Evolutionary conservation across 2,888 invertebrate species (phyloP).

Genomic region (Rutpela maculata): DNA sequence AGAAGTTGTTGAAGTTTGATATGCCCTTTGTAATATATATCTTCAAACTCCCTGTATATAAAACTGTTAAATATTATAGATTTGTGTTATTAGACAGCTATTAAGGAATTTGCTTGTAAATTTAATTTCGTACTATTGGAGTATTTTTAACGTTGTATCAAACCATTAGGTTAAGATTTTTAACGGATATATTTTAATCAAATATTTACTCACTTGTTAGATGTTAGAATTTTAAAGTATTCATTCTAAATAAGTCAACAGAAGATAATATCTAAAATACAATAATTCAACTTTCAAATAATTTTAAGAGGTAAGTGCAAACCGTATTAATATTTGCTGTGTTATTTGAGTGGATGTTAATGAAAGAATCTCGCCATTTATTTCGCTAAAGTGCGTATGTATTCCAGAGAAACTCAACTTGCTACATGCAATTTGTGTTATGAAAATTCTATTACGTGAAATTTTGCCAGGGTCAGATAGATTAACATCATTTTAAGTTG

Average conservation of each 20-base stretch:
- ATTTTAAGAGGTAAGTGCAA: not conserved
- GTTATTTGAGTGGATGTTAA: not conserved
- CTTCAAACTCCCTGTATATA: not conserved
- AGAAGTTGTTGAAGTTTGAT: no score
- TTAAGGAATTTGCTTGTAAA: not conserved
- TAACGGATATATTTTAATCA: constrained; percentile 24
- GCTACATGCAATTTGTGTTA: no score
- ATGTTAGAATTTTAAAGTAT: constrained; percentile 20
- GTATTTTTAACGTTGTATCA: not conserved
- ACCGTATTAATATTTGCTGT: not conserved
- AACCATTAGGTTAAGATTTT: not conserved
- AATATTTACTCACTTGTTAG: constrained; percentile 27
- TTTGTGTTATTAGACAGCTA: not conserved
- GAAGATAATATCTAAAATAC: constrained; percentile 27
- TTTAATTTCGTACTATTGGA: not conserved
- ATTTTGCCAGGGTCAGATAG: no score
- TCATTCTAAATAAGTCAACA: constrained; percentile 23
- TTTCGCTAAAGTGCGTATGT: not conserved
- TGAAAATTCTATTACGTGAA: no score
- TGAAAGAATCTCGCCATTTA: not conserved
- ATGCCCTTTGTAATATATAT: not conserved
- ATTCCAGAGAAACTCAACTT: no score
- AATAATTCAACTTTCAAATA: constrained; percentile 9
- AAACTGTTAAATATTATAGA: not conserved
- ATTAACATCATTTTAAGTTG: no score